Conservation (phyloP, 2,888 invertebrate species). For the Nematopogon swammerdamellus region DNA sequence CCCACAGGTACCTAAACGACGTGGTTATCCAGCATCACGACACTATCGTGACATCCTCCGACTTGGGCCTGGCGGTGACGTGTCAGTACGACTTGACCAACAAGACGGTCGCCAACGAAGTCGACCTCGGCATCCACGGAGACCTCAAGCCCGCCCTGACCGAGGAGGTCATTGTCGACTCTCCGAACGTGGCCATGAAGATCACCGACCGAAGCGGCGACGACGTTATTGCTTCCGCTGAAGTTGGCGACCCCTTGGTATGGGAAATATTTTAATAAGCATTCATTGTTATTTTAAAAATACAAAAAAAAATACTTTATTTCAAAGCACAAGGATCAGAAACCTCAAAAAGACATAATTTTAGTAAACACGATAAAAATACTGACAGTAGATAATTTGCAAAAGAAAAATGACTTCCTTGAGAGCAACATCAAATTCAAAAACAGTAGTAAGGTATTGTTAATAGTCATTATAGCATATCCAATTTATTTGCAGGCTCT, state of each 20-base stretch:
- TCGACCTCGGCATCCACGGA: conserved; percentile 84
- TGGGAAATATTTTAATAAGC: conserved; percentile 10
- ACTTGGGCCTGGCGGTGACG: conserved; percentile 88
- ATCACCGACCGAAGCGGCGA: conserved; percentile 82
- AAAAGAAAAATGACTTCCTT: no score
- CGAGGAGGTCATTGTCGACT: conserved; percentile 90
- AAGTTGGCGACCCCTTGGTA: conserved; percentile 87
- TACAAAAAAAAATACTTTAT: conserved; percentile 5
- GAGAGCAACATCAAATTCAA: no score
- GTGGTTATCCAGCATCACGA: conserved; percentile 95
- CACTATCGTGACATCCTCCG: conserved; percentile 91
- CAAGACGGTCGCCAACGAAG: conserved; percentile 91
- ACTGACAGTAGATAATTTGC: neutral
- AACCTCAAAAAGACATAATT: conserved; percentile 23
- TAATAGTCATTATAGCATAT: no score
- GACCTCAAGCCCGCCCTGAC: conserved; percentile 83
- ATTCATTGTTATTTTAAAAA: conserved; percentile 4
- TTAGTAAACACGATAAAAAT: neutral
- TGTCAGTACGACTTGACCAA: conserved; percentile 94
- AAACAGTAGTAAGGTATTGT: no score
- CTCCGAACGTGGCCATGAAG: conserved; percentile 93
- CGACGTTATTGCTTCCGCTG: conserved; percentile 81
- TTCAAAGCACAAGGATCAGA: conserved; percentile 78
- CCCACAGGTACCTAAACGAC: conserved; percentile 75
- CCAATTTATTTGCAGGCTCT: conserved; percentile 56